Conservation (phyloP, 1,140 invertebrate species). For the Dendroctonus ponderosae region DNA sequence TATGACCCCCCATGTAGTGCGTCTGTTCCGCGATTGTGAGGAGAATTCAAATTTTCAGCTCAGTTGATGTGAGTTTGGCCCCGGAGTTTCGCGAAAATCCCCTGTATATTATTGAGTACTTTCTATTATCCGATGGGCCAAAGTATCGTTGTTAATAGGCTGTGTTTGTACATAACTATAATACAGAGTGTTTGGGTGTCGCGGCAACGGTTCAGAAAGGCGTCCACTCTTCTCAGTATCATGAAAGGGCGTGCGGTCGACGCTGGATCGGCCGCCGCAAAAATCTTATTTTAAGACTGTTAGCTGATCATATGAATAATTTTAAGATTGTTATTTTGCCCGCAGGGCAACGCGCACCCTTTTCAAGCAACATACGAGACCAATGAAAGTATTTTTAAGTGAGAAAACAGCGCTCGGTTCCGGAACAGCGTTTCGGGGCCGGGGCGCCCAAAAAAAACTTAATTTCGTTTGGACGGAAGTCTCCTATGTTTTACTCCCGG, state of each 20-base stretch:
- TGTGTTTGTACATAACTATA: slow-evolving; percentile 49
- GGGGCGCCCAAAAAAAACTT: too few relatives aligned
- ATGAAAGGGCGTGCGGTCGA: slow-evolving; percentile 5
- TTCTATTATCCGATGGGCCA: background rate
- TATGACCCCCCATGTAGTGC: too few relatives aligned
- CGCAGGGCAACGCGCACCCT: slow-evolving; percentile 12
- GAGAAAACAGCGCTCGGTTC: slow-evolving; percentile 6
- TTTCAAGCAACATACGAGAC: slow-evolving; percentile 29
- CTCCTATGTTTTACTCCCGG: too few relatives aligned
- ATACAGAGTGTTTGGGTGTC: slow-evolving; percentile 33
- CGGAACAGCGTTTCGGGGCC: too few relatives aligned
- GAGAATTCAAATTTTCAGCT: too few relatives aligned
- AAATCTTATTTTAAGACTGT: slow-evolving; percentile 48
- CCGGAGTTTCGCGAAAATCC: too few relatives aligned
- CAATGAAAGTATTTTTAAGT: slow-evolving; percentile 29
- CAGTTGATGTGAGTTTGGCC: too few relatives aligned
- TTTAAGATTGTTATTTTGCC: slow-evolving; percentile 41
- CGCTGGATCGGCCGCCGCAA: background rate
- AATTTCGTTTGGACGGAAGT: background rate
- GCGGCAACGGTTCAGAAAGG: slow-evolving; percentile 41
- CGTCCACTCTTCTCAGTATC: slow-evolving; percentile 40
- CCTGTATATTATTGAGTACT: too few relatives aligned
- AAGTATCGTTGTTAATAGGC: slow-evolving; percentile 45
- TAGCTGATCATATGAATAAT: slow-evolving; percentile 41
- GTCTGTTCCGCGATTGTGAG: too few relatives aligned